A percentile compares a stretch with the other conserved stretches of the same genome.
phyloP scores from a whole-genome alignment of 2,797 vertebrate genomes.

The Sebastes reedi region DNA sequence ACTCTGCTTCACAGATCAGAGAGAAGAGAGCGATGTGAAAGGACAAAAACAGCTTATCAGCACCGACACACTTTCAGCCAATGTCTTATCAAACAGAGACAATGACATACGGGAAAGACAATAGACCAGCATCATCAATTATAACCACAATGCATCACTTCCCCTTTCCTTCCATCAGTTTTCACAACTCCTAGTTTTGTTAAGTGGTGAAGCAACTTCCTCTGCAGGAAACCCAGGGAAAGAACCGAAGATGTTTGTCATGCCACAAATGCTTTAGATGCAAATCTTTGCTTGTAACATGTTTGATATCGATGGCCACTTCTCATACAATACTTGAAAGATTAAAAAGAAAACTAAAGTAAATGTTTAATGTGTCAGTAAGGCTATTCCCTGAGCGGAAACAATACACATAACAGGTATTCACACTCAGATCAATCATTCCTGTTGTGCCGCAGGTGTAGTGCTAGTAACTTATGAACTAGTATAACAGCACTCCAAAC shows the following conservation, averaged over 20 bases:
- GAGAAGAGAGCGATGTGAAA: neutral
- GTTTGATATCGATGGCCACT: neutral
- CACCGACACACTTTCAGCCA: neutral
- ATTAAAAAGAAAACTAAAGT: neutral
- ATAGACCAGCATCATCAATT: slow-evolving; percentile 37
- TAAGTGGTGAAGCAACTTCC: slow-evolving; percentile 71
- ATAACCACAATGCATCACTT: slow-evolving; percentile 56
- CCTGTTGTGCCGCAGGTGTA: neutral
- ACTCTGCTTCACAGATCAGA: neutral
- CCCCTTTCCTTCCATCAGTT: slow-evolving; percentile 60
- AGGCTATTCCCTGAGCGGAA: neutral
- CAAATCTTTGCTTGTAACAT: neutral
- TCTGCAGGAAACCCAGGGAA: slow-evolving; percentile 44
- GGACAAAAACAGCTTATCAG: neutral
- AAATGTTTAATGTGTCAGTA: neutral
- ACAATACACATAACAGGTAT: neutral
- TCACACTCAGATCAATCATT: neutral
- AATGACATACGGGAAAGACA: slow-evolving; percentile 26
- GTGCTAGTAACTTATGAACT: neutral
- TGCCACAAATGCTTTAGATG: neutral
- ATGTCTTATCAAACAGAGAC: slow-evolving; percentile 14
- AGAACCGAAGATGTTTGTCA: slow-evolving; percentile 14
- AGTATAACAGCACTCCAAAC: neutral
- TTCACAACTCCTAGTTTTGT: slow-evolving; percentile 68
- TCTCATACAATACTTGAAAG: neutral